Evolutionary conservation across 2,797 vertebrate species (phyloP).

Genomic region (Epinephelus malabaricus): DNA sequence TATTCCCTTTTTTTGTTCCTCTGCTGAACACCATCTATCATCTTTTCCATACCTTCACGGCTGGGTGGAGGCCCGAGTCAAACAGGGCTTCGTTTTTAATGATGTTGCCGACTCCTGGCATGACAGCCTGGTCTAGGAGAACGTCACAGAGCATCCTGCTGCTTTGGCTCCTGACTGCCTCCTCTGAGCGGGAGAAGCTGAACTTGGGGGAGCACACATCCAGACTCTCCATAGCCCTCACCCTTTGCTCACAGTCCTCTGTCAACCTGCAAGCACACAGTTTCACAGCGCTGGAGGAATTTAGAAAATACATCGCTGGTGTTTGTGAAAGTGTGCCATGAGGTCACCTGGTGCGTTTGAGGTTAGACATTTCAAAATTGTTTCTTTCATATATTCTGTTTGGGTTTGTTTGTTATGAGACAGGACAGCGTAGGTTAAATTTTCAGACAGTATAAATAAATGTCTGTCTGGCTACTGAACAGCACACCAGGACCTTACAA

Average conservation of each 20-base stretch:
- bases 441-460: constrained; percentile 52
- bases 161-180: constrained; percentile 85
- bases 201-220: constrained; percentile 94
- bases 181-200: constrained; percentile 87
- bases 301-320: constrained; percentile 29
- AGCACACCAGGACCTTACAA: constrained; percentile 40
- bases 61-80: constrained; percentile 93
- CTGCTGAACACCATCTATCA: constrained; percentile 77
- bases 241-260: constrained; percentile 87
- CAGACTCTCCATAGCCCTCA: constrained; percentile 88
- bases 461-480: constrained; percentile 48
- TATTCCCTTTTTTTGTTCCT: constrained; percentile 56
- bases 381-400: constrained; percentile 38
- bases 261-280: constrained; percentile 83
- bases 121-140: constrained; percentile 92
- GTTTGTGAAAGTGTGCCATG: constrained; percentile 29
- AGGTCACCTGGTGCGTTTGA: constrained; percentile 47
- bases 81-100: constrained; percentile 98
- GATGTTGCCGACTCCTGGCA: constrained; percentile 97
- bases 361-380: constrained; percentile 48
- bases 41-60: constrained; percentile 87
- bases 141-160: constrained; percentile 93
- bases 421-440: constrained; percentile 52
- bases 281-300: constrained; percentile 10
- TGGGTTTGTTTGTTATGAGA: constrained; percentile 43